Base-by-base conservation (phyloP, 2,113 vertebrate genomes). In the Chiloscyllium plagiosum region DNA sequence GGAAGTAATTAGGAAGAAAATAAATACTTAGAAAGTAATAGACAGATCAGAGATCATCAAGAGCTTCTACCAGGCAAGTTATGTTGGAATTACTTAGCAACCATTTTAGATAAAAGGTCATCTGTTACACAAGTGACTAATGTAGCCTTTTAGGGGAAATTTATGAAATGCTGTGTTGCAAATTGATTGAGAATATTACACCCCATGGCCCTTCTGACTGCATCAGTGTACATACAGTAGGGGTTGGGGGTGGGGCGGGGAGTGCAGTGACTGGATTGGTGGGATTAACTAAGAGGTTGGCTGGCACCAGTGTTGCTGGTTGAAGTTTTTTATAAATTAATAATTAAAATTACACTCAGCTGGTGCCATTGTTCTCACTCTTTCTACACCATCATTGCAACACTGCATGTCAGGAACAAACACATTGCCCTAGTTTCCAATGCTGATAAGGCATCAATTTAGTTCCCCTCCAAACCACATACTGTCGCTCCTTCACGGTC, bases 1-100 rank as follows among this genome's bases (percentile, higher is more conserved):
- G 15, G 89, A 93, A 93, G 66, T 66, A 93, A 93, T 93, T 92
- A 92, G 33, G 20, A n/a, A 24, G 37, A 93, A 66, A 37, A 92
- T 92, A 66, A 68, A 68, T 93, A 37, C 61, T 93, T 93, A 37
- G 61, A 93, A 93, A n/a, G 17, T 15, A n/a, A 65, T 37, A 68
- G 89, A 22, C 19, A 33, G 61, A 42, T 93, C 61, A 37, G 33
- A 90, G 52, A 15, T 61, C 52, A 90, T 19, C 52, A 17, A 2
- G n/a, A 93, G 29, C 24, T 22, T 47, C 19, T 5, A 90, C 29
- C 7, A 61, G 33, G n/a, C 13, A 56, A 52, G 47, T 52, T 24
- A 52, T 52, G 52, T 61, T 29, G 56, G 52, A 61, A 4, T n/a
- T 17, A 33, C 86, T 37, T 83, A 26, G 50, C 22, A 56, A 26